These are phyloP conservation scores for Apteryx owenii DNA, from an alignment of 2,113 vertebrate species.

Conservation along the genomic window DNA sequence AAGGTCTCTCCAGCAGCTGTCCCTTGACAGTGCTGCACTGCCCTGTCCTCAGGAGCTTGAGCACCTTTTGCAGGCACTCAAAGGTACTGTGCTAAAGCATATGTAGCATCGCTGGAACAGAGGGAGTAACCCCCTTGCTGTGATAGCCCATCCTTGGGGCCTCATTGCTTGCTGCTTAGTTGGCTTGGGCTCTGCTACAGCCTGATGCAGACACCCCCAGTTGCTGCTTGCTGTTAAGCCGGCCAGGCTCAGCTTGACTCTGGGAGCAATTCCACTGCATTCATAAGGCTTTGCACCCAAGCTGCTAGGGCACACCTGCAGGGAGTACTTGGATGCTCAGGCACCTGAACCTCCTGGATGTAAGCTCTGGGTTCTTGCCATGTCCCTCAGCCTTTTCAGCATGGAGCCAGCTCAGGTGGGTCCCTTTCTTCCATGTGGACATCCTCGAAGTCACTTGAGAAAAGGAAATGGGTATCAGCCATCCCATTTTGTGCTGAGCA, in stretches of 20 bases:
- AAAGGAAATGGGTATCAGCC: neutral
- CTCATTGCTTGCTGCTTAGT: neutral
- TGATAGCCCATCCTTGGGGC: neutral
- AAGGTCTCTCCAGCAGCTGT: conserved; percentile 78
- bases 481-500: neutral
- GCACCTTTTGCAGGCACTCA: conserved; percentile 75
- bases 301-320: neutral
- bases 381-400: neutral
- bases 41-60: conserved; percentile 69
- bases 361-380: no score
- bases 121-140: neutral
- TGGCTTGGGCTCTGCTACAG: neutral
- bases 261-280: neutral
- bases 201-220: neutral
- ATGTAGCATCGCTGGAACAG: neutral
- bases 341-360: neutral
- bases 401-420: neutral
- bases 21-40: conserved; percentile 81
- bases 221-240: neutral
- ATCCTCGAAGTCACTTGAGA: neutral
- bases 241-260: neutral
- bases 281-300: neutral
- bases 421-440: neutral
- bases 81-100: conserved; percentile 68
- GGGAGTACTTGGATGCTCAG: neutral